Base-by-base conservation (phyloP, 2,888 invertebrate genomes). In the Cataglyphis rosenhaueri region DNA sequence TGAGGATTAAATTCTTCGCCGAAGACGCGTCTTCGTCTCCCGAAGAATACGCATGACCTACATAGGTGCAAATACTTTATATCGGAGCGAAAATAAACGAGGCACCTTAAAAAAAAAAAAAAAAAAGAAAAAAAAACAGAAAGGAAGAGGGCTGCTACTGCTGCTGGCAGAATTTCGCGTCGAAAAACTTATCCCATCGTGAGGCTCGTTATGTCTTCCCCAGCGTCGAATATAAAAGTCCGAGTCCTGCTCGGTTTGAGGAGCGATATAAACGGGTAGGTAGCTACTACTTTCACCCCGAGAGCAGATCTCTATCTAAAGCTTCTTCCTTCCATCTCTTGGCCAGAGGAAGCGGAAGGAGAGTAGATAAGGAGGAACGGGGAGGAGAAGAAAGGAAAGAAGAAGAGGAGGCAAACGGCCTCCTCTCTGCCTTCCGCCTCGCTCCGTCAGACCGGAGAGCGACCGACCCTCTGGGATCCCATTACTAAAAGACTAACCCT, bases 401-500 rank as follows among this genome's bases (percentile, higher is more conserved):
- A 71, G 84, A 57, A 61, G 55, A 79, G 66, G 52, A 52, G 65
- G 61, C 48, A 52, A 35, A 61, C 48, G 64, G 12, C 76, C 74
- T 84, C 83, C 64, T 75, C 85, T 79, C 70, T 85, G 52, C 71
- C 81, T 64, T 66, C 73, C 70, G 73, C 86, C 89, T 89, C 88
- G 85, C 89, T 85, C 88, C 86, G 87, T 82, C 86, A 88, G 88
- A 87, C 88, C 89, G 74, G 71, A 90, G 87, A 90, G 87, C 86
- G 87, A 88, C 91, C 92, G 90, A 91, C 92, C 92, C 93, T 93
- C 92, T 89, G 89, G 91, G 93, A 94, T 93, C 94, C 94, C 94
- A 95, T 95, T 95, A 95, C 94, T 93, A 94, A 94, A 94, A 94
- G 94, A 95, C 94, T 94, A 94, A 94, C 94, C 94, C 94, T 94